Base-by-base conservation (phyloP, 2,113 vertebrate species). In the Peromyscus californicus region DNA sequence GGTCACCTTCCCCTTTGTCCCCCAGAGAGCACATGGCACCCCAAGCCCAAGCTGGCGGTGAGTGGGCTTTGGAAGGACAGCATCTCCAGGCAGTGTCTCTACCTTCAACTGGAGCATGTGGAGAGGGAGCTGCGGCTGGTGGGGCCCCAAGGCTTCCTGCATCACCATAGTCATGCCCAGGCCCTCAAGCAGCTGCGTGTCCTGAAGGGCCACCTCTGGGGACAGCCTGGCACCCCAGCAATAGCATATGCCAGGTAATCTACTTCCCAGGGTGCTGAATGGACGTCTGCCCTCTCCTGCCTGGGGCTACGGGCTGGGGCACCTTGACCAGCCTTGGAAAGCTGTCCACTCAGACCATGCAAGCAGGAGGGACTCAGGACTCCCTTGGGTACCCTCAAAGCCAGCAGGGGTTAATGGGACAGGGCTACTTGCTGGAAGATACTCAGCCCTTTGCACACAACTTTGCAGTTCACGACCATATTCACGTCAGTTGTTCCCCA, bases 121-220 rank as follows among this genome's bases (percentile, higher is more conserved):
- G 99, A 99, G 97, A 98, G 98, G 94, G 99, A 99, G 91, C 97
- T 99, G 93, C 97, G 94, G 96, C 98, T 99, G 95, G 94, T 99
- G 93, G 99, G 99, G 29, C 98, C 99, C 1, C 97, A 97, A 4
- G 98, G 98, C 90, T 99, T 99, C 96, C 98, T 98, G 39, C 98
- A 98, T 83, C 95, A 96, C 33, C 98, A 99, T 85, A 99, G 98
- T 98, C 99, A 99, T 93, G 95, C 97, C 93, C 98, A 97, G 96
- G 99, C 99, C 36, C 97, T 99, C 97, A 92, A 87, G 57, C 99
- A 99, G 96, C 98, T 99, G 70, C 99, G 99, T 75, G 98, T 98
- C 82, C 99, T 99, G 98, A 99, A 99, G 90, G 97, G 96, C 67
- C 97, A 98, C 67, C 98, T 99, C 83, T 98, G 99, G 94, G 97